Base-by-base conservation (phyloP, 1,140 invertebrate genomes). In the Pseudomyrmex flavicornis region DNA sequence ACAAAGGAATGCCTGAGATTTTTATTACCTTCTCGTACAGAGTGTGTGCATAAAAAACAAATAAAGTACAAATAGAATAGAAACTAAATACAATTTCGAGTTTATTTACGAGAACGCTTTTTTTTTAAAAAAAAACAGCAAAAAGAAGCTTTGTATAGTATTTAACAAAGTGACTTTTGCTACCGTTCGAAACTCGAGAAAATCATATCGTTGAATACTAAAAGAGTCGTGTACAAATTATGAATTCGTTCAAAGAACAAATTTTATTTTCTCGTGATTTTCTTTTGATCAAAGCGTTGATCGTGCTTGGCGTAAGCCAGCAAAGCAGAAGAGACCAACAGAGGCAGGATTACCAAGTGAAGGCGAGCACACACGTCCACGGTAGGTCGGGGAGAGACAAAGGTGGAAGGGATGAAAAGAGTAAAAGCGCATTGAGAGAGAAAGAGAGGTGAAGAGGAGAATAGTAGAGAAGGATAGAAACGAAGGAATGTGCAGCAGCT, bases 401-500 rank as follows among this genome's bases (percentile, higher is more conserved):
- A 3, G 74, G 17, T 7, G 44, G 15, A 15, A 20, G 20, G 62
- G 61, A 26, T 66, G 62, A 35, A 76, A 76, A 52, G 61, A 68
- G 52, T 17, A 54, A 62, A n/a, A 62, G 72, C 12, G 44, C 17
- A 69, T 7, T 44, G 17, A 70, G 48, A 52, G 52, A 54, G 62
- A 61, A n/a, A 9, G 15, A 59, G 84, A 83, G 62, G 54, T 35
- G 66, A 76, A 79, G 72, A 84, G 86, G 54, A 52, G 56, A 2
- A 20, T 50, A 58, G 52, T 15, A 7, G 59, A 44, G n/a, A 70
- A 72, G 89, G 85, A 91, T 83, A 89, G 79, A 80, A 77, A 89
- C 84, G 56, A 54, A 85, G 86, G 90, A 91, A 91, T 89, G 89
- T 74, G 86, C 80, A 80, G 85, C 90, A 91, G 89, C 90, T 91